Evolutionary conservation across 2,888 invertebrate genomes (phyloP).

Genomic region (Synanthedon tipuliformis): DNA sequence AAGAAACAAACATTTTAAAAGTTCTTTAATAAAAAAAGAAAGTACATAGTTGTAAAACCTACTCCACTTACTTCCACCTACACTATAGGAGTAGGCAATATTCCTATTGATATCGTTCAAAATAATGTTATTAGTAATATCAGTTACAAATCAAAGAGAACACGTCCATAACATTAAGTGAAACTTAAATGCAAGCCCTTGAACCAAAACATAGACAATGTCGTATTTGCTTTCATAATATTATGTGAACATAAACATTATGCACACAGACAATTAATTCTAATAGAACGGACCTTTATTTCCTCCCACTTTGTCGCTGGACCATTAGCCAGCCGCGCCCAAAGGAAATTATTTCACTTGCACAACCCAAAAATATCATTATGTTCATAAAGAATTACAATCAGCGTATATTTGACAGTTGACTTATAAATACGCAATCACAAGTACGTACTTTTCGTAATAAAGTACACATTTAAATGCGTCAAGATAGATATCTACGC

Average conservation of each 20-base stretch:
- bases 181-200: constrained; percentile 7
- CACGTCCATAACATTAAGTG: neutral
- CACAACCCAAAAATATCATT: constrained; percentile 13
- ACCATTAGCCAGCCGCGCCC: constrained; percentile 9
- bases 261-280: constrained; percentile 4
- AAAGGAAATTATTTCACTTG: constrained; percentile 3
- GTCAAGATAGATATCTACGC: constrained; percentile 14
- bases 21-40: too few species aligned
- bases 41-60: too few species aligned
- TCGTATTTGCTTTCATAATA: constrained; percentile 8
- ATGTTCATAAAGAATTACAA: constrained; percentile 4
- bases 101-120: too few species aligned
- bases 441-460: constrained; percentile 16
- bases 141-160: too few species aligned
- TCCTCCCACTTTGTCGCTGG: constrained; percentile 9
- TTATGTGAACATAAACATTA: constrained; percentile 1
- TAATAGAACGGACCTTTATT: constrained; percentile 5
- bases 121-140: too few species aligned
- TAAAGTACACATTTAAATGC: constrained; percentile 14
- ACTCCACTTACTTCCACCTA: too few species aligned
- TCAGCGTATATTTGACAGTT: constrained; percentile 7
- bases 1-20: too few species aligned
- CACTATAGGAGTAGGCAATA: too few species aligned
- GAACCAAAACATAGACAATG: constrained; percentile 6
- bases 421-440: constrained; percentile 9